Evolutionary conservation across 2,888 invertebrate species (phyloP).

Genomic region (Antheraea assamensis): DNA sequence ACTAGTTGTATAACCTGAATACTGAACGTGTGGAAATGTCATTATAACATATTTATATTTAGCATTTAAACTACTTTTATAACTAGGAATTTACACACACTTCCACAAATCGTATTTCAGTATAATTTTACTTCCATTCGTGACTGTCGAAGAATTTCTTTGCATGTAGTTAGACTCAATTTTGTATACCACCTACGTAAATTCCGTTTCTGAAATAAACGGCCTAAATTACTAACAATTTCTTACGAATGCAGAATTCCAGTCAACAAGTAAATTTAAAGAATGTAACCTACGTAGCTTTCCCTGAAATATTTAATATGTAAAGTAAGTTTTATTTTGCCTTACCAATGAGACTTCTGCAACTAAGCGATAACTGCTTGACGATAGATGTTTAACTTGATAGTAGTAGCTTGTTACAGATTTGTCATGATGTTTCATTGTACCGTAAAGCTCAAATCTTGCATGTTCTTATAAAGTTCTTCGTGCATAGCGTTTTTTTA

Average conservation of each 20-base stretch:
- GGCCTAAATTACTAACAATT: slow-evolving; percentile 20
- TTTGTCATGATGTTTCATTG: no score
- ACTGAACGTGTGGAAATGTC: not conserved
- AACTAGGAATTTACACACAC: not conserved
- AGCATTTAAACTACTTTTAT: not conserved
- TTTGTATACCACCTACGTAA: slow-evolving; percentile 17
- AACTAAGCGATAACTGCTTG: not conserved
- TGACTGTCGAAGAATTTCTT: slow-evolving; percentile 19
- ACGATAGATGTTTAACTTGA: not conserved
- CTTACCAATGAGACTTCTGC: not conserved
- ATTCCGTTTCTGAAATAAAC: slow-evolving; percentile 18
- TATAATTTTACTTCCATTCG: slow-evolving; percentile 14
- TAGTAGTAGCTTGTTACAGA: not conserved
- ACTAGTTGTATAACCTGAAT: no score
- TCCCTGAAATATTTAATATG: not conserved
- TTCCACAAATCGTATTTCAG: slow-evolving; percentile 12
- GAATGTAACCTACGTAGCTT: not conserved
- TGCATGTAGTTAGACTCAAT: slow-evolving; percentile 17
- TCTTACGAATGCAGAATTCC: slow-evolving; percentile 18
- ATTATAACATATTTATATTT: not conserved
- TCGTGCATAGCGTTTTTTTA: no score
- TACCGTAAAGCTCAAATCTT: no score
- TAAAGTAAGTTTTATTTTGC: not conserved
- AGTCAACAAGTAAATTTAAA: slow-evolving; percentile 11
- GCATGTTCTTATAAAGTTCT: no score